Conservation (phyloP, 2,797 vertebrate genomes). For the Miopithecus talapoin region DNA sequence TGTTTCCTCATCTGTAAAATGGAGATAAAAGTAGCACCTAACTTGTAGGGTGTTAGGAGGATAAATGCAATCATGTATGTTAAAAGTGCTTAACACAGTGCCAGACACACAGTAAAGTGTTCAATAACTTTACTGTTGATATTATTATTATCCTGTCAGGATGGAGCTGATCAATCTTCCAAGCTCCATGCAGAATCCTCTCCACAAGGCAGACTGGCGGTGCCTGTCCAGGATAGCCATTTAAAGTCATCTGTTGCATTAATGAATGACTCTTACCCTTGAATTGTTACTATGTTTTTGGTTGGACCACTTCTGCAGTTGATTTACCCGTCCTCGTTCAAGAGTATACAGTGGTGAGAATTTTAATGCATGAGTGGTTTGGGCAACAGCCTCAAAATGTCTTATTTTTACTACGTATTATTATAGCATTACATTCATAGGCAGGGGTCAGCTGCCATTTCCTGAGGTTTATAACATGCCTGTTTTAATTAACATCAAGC, state of each 20-base stretch:
- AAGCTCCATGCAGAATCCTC: not conserved
- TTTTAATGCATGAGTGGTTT: slow-evolving; percentile 80
- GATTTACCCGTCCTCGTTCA: slow-evolving; percentile 36
- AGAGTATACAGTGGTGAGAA: slow-evolving; percentile 78
- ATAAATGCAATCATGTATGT: not conserved
- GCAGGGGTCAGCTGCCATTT: slow-evolving; percentile 89
- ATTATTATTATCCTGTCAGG: not conserved
- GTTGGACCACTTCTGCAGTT: slow-evolving; percentile 59
- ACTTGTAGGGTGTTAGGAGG: not conserved
- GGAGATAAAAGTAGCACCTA: not conserved
- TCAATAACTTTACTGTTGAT: not conserved
- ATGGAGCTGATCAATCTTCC: not conserved
- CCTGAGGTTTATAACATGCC: slow-evolving; percentile 90
- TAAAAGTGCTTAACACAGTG: not conserved
- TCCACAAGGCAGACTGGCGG: not conserved
- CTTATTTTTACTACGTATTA: slow-evolving; percentile 87
- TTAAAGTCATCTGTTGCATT: slow-evolving; percentile 29
- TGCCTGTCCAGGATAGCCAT: not conserved
- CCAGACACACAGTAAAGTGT: not conserved
- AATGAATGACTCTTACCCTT: slow-evolving; percentile 27
- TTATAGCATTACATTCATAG: slow-evolving; percentile 87
- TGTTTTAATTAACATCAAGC: slow-evolving; percentile 90
- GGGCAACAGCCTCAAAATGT: slow-evolving; percentile 80
- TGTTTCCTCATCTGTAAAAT: slow-evolving; percentile 34
- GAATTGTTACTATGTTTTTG: slow-evolving; percentile 54